These are phyloP conservation scores for Catocala fraxini DNA, from an alignment of 2,888 invertebrate species.

Conservation along the genomic window DNA sequence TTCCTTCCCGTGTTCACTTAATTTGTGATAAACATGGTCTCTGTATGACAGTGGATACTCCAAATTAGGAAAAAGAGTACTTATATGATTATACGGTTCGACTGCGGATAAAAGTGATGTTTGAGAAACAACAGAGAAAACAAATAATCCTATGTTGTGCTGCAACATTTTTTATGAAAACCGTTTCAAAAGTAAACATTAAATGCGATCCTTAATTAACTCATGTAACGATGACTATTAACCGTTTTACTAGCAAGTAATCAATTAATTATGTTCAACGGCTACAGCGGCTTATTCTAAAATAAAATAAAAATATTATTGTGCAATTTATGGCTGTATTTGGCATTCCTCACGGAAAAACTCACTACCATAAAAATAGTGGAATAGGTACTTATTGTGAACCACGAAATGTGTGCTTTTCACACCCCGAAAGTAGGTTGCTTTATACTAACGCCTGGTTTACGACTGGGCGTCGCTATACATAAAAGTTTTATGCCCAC, in stretches of 20 bases:
- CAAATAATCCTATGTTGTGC: slow-evolving; percentile 10
- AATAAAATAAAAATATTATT: background rate
- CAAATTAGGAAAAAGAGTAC: slow-evolving; percentile 21
- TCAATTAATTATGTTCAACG: slow-evolving; percentile 16
- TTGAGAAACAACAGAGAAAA: slow-evolving; percentile 16
- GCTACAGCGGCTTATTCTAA: background rate
- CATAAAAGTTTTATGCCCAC: slow-evolving; percentile 68
- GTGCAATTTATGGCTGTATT: slow-evolving; percentile 1
- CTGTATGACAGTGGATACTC: slow-evolving; percentile 55
- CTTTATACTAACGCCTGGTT: slow-evolving; percentile 56
- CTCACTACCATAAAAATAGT: slow-evolving; percentile 24
- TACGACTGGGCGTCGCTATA: slow-evolving; percentile 62
- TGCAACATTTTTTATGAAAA: slow-evolving; percentile 20
- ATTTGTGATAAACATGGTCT: slow-evolving; percentile 57
- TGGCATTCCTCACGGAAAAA: slow-evolving; percentile 19
- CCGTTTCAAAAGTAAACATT: background rate
- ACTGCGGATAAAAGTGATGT: background rate
- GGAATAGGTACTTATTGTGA: slow-evolving; percentile 37
- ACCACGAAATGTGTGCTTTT: slow-evolving; percentile 46
- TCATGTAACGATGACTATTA: slow-evolving; percentile 4
- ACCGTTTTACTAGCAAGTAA: slow-evolving; percentile 15
- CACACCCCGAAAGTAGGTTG: slow-evolving; percentile 57
- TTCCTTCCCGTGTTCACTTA: slow-evolving; percentile 59
- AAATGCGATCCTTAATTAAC: slow-evolving; percentile 4
- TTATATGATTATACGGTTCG: background rate